Evolutionary conservation across 2,888 invertebrate genomes (phyloP), one percentile per base, ranked within the genome.

Genomic region (Hoplodrina ambigua): DNA sequence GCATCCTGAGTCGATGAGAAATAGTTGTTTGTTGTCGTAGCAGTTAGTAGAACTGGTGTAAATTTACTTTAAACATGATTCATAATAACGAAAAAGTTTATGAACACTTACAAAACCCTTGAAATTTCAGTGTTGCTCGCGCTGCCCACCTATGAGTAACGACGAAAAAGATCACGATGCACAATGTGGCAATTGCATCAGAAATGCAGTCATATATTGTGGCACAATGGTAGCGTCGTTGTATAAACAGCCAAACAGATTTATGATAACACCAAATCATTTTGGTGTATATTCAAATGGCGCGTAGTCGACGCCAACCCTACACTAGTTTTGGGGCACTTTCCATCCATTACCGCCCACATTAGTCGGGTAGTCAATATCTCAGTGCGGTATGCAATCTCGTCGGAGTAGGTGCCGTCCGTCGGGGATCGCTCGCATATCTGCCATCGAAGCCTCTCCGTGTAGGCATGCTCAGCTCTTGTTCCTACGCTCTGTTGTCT

Each of bases 331-430:
- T 88, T 87, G 85, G 89, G 88, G 87, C 88, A 87, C 87, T 88
- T 88, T 89, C 90, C 90, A 94, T 93, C 92, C 87, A 91, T 93
- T 91, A 93, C 91, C 92, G 89, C 93, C 94, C 91, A 94, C 94
- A 90, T 90, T 87, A 87, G 84, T 83, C 82, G 86, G 87, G 87
- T 89, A 90, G 89, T 89, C 88, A 89, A 90, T 94, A 92, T 89
- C 90, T 88, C 83, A 87, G 85, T 81, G 84, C 76, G 90, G 91
- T 90, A 92, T 92, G 92, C 90, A 90, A 92, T 91, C 90, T 91
- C 83, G 88, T 85, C 86, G 90, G 90, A 78, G 79, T 78, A 89
- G 90, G 90, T 90, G 89, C 88, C 84, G 86, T 84, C 86, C 79
- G 82, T 79, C 77, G 75, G 82, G 80, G 85, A 85, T 85, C 80